A percentile compares a stretch with the other conserved stretches of the same genome.
Conservation (phyloP, 2,113 vertebrate species). For the Vimba vimba region DNA sequence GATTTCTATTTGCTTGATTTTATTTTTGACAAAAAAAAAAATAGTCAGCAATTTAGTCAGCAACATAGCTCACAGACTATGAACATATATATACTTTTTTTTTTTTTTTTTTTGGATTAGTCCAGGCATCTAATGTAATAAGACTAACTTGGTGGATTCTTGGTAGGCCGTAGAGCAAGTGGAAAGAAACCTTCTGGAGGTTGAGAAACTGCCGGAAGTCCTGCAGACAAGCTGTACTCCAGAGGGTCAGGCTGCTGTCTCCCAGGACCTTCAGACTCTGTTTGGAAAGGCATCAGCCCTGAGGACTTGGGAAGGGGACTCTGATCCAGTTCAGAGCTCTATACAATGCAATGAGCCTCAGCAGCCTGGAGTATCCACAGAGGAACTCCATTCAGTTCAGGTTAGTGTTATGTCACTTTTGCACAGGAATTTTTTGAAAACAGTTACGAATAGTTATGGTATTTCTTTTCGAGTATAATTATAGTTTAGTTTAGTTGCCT, state of each 20-base stretch:
- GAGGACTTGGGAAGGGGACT: constrained; percentile 37
- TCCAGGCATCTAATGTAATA: background rate
- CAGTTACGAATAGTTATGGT: background rate
- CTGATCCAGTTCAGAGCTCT: constrained; percentile 30
- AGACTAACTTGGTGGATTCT: background rate
- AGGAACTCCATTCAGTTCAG: background rate
- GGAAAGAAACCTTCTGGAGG: constrained; percentile 7
- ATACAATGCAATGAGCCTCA: background rate
- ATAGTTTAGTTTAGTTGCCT: background rate
- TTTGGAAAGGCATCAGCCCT: constrained; percentile 59
- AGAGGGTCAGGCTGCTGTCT: constrained; percentile 50
- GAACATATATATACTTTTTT: too few relatives aligned
- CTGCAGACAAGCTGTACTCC: constrained; percentile 21
- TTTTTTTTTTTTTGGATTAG: background rate
- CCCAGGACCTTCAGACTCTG: constrained; percentile 47
- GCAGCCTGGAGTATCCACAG: constrained; percentile 5
- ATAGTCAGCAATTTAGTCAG: too few relatives aligned
- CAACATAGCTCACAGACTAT: too few relatives aligned
- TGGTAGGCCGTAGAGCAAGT: background rate
- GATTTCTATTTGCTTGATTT: too few relatives aligned
- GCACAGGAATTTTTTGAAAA: background rate
- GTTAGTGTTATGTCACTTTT: background rate
- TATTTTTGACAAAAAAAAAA: too few relatives aligned
- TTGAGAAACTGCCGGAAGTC: constrained; percentile 18
- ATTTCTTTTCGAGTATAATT: background rate